Base-by-base conservation (phyloP, 2,113 vertebrate genomes). In the Pagrus major region DNA sequence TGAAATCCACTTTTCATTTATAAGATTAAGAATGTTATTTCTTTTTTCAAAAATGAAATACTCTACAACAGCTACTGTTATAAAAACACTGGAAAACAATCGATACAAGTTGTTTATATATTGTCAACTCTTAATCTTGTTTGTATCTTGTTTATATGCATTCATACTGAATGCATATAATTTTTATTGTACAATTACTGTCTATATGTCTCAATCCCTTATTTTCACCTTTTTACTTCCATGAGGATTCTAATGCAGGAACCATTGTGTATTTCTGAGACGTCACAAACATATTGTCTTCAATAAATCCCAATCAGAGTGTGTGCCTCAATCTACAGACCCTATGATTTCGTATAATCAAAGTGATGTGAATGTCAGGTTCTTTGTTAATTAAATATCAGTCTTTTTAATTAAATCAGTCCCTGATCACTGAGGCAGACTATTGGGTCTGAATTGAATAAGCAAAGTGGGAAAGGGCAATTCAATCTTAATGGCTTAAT, bases 401-500 rank as follows among this genome's bases (percentile, higher is more conserved):
- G 27, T 90, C 79, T 84, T 42, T 83, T 75, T 41, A 87, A 89
- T 92, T 67, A 86, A 87, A 92, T 91, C 79, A 76, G 75, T 41
- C 61, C 31, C 49, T 73, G 76, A 81, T 82, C 83, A 84, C 42
- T 51, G 76, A 80, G 58, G 56, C 74, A 81, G 76, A 78, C 63
- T 59, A 68, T 49, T 86, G 66, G 69, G 14, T 59, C 67, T 60
- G 41, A 85, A 90, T 83, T 92, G 63, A 92, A 93, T 88, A 87
- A 88, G 72, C 78, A 64, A 88, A 81, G 65, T 69, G 76, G 78
- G 52, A 94, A 94, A 93, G 90, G 91, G 71, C 88, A 94, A 88
- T 81, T 75, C 74, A 70, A 72, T 88, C 72, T 61, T 71, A 90
- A 78, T 76, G 42, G 77, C 70, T 78, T 83, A 29, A 90, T 92